Evolutionary conservation across 2,113 vertebrate species (phyloP), one percentile per base, ranked within the genome.

Genomic region (Microcebus lehilahytsara): DNA sequence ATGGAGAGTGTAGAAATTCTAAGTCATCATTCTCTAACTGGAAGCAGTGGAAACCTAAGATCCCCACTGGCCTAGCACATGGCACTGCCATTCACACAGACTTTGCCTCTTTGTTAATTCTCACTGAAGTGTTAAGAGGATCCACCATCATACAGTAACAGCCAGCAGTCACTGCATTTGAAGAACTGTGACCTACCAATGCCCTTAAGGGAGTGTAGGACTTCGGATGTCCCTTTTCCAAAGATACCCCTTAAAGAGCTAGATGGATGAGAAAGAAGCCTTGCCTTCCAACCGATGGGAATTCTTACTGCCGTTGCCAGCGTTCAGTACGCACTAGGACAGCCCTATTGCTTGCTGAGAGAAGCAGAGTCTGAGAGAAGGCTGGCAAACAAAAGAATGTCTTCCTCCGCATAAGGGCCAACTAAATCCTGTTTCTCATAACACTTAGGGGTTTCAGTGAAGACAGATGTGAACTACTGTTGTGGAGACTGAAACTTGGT

Each of bases 281-380:
- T 40, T 25, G 32, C 0, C 2, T 8, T 42, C 58, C 19, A 16
- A 12, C 20, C 14, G 5, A 16, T 12, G 12, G 53, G 87, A 69
- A 25, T 20, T 10, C 25, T 40, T 14, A 37, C 8, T 37, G 23
- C 27, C 17, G 23, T 0, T 19, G 32, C 20, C 16, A 1, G 40
- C 30, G 30, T 12, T 42, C 25, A 10, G 66, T 0, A 0, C 2
- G 1, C 53, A 23, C 14, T 10, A 12, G 3, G 51, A 12, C 46
- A 40, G 32, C 34, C 40, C 51, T 20, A 8, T 37, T 42, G 17
- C 20, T 27, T 37, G 16, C n/a, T 10, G 46, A 27, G 19, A 9
- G 51, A 74, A 71, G 30, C 4, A 8, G 19, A 72, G 42, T 34
- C 58, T 32, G 72, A 34, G 1, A 34, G 27, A 32, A 4, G 23